Base-by-base conservation (phyloP, 2,797 vertebrate genomes). In the Micropoecilia bifurca region DNA sequence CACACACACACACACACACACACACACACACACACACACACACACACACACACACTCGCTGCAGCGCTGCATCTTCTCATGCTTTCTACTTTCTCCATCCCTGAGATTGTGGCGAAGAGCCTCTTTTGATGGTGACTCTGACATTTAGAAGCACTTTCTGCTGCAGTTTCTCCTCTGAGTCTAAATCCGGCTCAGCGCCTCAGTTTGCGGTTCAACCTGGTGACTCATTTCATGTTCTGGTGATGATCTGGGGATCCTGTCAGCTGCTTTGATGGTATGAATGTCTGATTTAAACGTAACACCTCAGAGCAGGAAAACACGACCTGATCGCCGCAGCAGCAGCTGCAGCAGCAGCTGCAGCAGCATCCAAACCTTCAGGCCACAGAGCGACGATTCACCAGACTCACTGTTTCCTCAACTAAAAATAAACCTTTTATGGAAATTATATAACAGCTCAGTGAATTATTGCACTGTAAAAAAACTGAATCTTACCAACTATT, bases 71-170 rank as follows among this genome's bases (percentile, higher is more conserved):
- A 88, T 85, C 86, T 78, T 92, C 91, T 89, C 91, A 88, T 90
- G 85, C 90, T 91, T 92, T 92, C 85, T 91, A 91, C 89, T 92
- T 85, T 93, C 91, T 93, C 88, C 91, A 91, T 92, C 93, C 91
- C 91, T 93, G 93, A 88, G 75, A 91, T 94, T 94, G 92, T 83
- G 88, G 91, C 89, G 72, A 85, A 71, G 0, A 84, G 74, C 82
- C 46, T 71, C 87, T 68, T 94, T 93, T 92, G 91, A 93, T 91
- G 90, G 87, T 91, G 87, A 92, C 90, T 92, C 86, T 95, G 93
- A 95, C 94, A 93, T 95, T 94, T 95, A 91, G 84, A 93, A 88
- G 88, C 85, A 90, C 93, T 92, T 91, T 92, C 91, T 91, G 81
- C 85, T 75, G 74, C 89, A 75, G 82, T 80, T 78, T 72, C 83